These are phyloP conservation scores for Noctua fimbriata DNA, from an alignment of 2,888 invertebrate genomes.

Conservation along the genomic window DNA sequence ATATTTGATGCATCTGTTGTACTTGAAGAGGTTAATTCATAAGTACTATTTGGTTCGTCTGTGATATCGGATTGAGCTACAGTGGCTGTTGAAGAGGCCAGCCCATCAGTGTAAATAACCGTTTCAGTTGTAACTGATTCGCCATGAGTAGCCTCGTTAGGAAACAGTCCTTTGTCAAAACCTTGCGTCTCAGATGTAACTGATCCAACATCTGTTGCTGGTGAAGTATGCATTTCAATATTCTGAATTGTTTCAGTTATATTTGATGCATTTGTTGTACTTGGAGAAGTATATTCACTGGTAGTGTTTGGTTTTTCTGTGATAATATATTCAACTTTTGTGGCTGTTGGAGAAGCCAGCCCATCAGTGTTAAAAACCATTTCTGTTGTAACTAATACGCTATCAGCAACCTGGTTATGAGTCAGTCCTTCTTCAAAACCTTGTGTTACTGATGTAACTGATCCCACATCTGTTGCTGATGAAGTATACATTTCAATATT, in stretches of 20 bases:
- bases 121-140: background rate
- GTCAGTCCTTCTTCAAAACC: background rate
- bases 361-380: background rate
- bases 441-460: background rate
- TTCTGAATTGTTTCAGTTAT: conserved; percentile 19
- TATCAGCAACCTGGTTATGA: background rate
- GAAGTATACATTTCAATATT: conserved; percentile 7
- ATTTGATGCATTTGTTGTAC: background rate
- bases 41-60: conserved; percentile 3
- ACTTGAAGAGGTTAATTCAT: background rate
- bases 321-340: background rate
- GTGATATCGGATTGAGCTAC: background rate
- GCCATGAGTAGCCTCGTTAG: conserved; percentile 1
- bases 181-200: background rate
- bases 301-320: conserved; percentile 4
- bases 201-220: conserved; percentile 5
- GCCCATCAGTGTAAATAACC: background rate
- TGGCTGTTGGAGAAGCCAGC: background rate
- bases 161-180: background rate
- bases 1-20: background rate
- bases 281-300: background rate
- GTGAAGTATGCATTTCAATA: background rate
- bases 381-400: background rate
- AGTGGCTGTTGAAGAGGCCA: background rate
- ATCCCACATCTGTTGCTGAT: background rate